Evolutionary conservation across 2,113 vertebrate species (phyloP), one percentile per base, ranked within the genome.

Genomic region (Murina feae): DNA sequence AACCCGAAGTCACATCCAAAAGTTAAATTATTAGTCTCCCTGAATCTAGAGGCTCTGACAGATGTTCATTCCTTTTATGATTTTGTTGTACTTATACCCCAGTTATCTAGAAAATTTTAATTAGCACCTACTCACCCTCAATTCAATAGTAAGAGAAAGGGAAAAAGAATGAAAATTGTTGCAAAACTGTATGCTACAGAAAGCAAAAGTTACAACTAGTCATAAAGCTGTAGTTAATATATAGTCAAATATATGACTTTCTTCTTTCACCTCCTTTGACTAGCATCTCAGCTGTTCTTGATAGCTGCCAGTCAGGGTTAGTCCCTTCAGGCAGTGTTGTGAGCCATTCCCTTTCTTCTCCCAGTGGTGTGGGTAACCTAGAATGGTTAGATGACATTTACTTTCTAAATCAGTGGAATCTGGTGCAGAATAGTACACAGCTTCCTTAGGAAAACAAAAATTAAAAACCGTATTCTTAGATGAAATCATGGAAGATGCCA

Each of bases 101-200:
- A 21, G 23, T 69, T 58, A 32, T 69, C 51, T 37, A 72, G 30
- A 89, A 69, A 53, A 8, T 83, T 95, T 82, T 88, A 69, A 35
- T 83, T 88, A 85, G 47, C 44, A 85, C 35, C 11, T 65, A 6
- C 47, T 81, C 47, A 58, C 55, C 21, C 55, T 86, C 32, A 85
- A 68, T 86, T 90, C 66, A 85, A 23, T 51, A 80, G 44, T 92
- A 65, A 92, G 63, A 71, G 28, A 92, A 75, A 91, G 68, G n/a
- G 58, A 71, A 71, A 82, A 76, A 81, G 30, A 89, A 89, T 72
- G n/a, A 71, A 95, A 72, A 89, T 58, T 23, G 21, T 58, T 58
- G 55, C 55, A 58, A 58, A 58, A 58, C 66, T 37, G 17, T 20
- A 21, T 85, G 32, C 58, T 14, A 53, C 5, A 55, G 14, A 44